phyloP scores from a whole-genome alignment of 1,140 invertebrate genomes.

The Gonioctena quinquepunctata region DNA sequence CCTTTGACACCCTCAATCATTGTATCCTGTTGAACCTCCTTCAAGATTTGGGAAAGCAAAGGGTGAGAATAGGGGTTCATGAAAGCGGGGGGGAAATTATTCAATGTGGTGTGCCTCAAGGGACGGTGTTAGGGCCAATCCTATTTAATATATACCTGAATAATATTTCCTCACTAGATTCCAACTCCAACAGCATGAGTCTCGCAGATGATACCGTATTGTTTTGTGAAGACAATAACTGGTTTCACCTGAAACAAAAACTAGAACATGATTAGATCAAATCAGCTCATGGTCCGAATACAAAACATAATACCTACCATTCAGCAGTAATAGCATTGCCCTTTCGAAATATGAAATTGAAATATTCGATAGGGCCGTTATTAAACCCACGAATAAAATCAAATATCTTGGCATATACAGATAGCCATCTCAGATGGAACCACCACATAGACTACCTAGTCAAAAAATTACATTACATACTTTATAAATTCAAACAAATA shows the following conservation, averaged over 20 bases:
- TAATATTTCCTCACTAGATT: background rate
- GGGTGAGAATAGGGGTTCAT: background rate
- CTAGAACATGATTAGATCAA: background rate
- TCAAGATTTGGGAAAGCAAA: background rate
- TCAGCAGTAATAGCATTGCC: background rate
- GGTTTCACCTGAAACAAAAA: background rate
- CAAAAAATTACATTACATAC: background rate
- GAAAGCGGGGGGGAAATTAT: background rate
- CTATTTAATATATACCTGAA: slow-evolving; percentile 14
- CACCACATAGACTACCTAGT: background rate
- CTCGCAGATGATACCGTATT: slow-evolving; percentile 16
- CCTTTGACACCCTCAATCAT: background rate
- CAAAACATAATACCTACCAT: slow-evolving; percentile 1
- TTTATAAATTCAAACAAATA: background rate
- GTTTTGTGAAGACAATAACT: background rate
- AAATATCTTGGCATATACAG: background rate
- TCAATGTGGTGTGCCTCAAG: slow-evolving; percentile 4
- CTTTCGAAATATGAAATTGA: background rate
- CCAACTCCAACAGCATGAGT: background rate
- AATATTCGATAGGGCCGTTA: background rate
- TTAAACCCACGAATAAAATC: background rate
- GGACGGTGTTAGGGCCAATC: slow-evolving; percentile 1
- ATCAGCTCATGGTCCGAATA: background rate
- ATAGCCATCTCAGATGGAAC: background rate
- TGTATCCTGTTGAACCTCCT: background rate